Conservation (phyloP, 2,888 invertebrate species). For the Linyphia triangularis region DNA sequence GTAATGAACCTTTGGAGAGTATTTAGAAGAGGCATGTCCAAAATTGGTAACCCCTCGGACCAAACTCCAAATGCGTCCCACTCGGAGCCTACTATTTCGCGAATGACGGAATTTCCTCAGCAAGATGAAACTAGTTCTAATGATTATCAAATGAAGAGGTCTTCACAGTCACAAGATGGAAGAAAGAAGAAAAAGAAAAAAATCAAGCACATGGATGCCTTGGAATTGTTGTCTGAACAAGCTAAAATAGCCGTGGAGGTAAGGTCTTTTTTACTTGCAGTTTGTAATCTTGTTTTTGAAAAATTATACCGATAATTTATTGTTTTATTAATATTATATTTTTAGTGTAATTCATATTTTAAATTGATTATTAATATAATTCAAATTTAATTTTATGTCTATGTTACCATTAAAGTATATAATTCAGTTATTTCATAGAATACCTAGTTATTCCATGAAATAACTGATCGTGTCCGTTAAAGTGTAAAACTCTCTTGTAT, state of each 20-base stretch:
- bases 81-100: not conserved
- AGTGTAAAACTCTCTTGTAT: slow-evolving; percentile 69
- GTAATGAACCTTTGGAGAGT: slow-evolving; percentile 12
- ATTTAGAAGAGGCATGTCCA: slow-evolving; percentile 8
- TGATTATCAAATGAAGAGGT: not conserved
- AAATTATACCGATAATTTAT: too few species aligned
- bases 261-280: not conserved
- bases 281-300: not conserved
- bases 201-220: not conserved
- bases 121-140: not conserved
- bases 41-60: not conserved
- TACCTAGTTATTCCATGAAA: slow-evolving; percentile 70
- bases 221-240: slow-evolving; percentile 45
- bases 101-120: not conserved
- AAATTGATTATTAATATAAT: too few species aligned
- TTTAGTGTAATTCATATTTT: too few species aligned
- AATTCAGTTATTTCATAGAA: slow-evolving; percentile 62
- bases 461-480: slow-evolving; percentile 70
- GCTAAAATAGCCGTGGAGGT: slow-evolving; percentile 59
- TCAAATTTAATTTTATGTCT: not conserved
- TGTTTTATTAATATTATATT: too few species aligned
- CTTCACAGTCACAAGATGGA: not conserved
- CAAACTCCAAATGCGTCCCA: not conserved
- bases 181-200: slow-evolving; percentile 19
- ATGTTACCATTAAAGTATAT: not conserved